phyloP scores from a whole-genome alignment of 2,888 invertebrate genomes.

The Aporophyla nigra region DNA sequence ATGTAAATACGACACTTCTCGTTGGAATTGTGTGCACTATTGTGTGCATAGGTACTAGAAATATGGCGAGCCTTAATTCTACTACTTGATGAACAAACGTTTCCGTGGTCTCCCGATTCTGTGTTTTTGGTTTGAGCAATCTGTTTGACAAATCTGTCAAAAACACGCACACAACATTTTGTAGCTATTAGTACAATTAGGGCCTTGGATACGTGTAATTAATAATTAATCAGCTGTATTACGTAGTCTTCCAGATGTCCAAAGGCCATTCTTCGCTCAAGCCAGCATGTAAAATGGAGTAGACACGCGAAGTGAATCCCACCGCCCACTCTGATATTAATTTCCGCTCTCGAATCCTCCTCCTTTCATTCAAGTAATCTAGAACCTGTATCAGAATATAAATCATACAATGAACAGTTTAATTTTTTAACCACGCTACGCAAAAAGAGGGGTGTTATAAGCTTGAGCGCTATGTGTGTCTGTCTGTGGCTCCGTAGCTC shows the following conservation, averaged over 20 bases:
- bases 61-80: background rate
- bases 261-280: conserved; percentile 10
- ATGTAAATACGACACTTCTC: background rate
- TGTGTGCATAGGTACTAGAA: no score
- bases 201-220: background rate
- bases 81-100: background rate
- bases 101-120: background rate
- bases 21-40: background rate
- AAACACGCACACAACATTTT: background rate
- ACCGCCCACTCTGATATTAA: background rate
- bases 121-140: background rate
- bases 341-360: background rate
- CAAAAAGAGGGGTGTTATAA: no score
- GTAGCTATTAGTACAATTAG: background rate
- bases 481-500: no score
- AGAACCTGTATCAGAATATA: conserved; percentile 12
- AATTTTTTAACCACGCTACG: background rate
- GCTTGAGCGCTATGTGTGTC: no score
- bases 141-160: background rate
- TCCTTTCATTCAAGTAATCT: conserved; percentile 30
- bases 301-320: background rate
- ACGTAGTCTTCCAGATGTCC: conserved; percentile 27
- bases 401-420: background rate
- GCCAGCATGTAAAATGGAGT: background rate
- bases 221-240: conserved; percentile 4